phyloP scores from a whole-genome alignment of 1,140 invertebrate species.

The Pinna nobilis region DNA sequence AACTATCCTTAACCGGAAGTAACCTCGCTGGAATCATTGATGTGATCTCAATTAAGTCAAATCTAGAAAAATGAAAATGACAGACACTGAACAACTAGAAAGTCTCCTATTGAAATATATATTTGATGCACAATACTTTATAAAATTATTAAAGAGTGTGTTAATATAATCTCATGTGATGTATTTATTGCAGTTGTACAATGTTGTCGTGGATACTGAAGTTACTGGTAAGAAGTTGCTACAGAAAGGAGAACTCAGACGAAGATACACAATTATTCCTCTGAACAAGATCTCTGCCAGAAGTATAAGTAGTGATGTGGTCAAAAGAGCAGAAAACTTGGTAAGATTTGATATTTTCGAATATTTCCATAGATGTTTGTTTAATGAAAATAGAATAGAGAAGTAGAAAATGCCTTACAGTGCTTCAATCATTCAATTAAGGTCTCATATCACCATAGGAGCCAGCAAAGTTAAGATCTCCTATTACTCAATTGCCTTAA shows the following conservation, averaged over 20 bases:
- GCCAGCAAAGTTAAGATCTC: too few relatives aligned
- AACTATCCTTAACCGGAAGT: too few relatives aligned
- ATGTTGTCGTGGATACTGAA: constrained; percentile 93
- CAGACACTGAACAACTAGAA: too few relatives aligned
- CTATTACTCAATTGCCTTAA: too few relatives aligned
- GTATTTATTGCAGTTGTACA: constrained; percentile 84
- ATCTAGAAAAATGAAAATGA: too few relatives aligned
- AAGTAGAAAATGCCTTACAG: background rate
- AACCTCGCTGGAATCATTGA: too few relatives aligned
- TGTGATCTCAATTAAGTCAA: too few relatives aligned
- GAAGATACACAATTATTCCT: constrained; percentile 90
- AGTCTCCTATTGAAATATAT: too few relatives aligned
- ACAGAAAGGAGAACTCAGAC: constrained; percentile 86
- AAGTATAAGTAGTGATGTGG: constrained; percentile 79
- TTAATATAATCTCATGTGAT: background rate
- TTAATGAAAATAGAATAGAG: background rate
- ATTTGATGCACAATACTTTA: too few relatives aligned
- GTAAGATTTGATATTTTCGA: constrained; percentile 74
- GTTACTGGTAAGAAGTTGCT: constrained; percentile 89
- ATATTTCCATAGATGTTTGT: background rate
- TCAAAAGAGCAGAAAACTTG: constrained; percentile 84
- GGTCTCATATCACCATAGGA: too few relatives aligned
- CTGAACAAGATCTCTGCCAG: constrained; percentile 89
- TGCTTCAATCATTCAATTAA: constrained; percentile 1
- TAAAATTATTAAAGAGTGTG: too few relatives aligned